Conservation (phyloP, 2,888 invertebrate genomes). For the Glyphotaelius pellucidus region DNA sequence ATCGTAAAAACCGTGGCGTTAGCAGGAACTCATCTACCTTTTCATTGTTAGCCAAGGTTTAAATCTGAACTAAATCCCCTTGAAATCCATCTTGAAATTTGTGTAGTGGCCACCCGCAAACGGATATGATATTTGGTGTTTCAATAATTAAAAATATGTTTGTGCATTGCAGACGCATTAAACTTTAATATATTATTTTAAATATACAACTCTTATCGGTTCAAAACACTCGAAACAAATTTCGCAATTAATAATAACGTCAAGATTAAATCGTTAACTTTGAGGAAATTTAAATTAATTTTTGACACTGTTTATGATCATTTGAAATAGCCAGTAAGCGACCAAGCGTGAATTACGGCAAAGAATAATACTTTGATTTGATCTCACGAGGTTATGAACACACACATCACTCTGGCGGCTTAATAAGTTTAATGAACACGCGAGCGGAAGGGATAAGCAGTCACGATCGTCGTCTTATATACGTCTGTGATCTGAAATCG, state of each 20-base stretch:
- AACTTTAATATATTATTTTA: neutral
- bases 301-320: constrained; percentile 5
- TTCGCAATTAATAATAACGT: neutral
- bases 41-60: too few species aligned
- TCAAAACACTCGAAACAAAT: neutral
- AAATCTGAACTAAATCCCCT: too few species aligned
- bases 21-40: too few species aligned
- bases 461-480: neutral
- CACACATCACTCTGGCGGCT: neutral
- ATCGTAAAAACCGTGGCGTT: too few species aligned
- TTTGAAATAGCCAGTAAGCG: neutral
- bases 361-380: neutral
- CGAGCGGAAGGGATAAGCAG: neutral
- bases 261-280: neutral
- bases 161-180: neutral
- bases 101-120: too few species aligned
- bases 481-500: constrained; percentile 2
- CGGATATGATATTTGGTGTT: too few species aligned
- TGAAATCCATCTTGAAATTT: too few species aligned
- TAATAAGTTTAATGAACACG: neutral
- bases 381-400: constrained; percentile 9
- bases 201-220: neutral
- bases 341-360: neutral
- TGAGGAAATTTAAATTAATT: neutral
- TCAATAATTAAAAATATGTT: neutral